These are phyloP conservation scores for Mycteria americana DNA, from an alignment of 2,797 vertebrate species.

Conservation along the genomic window DNA sequence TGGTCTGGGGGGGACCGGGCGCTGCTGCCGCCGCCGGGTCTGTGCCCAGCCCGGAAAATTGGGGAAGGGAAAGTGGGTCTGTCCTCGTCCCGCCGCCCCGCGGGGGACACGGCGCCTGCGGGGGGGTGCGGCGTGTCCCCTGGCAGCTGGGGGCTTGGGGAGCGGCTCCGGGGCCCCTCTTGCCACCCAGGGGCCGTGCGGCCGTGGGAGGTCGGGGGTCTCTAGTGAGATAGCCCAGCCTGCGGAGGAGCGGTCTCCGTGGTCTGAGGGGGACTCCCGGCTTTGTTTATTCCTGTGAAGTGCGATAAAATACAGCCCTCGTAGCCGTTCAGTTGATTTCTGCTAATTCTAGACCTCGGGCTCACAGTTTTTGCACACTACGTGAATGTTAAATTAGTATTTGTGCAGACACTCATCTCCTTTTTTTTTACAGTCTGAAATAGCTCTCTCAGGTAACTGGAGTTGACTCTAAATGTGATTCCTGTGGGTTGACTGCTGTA, in stretches of 20 bases:
- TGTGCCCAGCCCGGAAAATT: neutral
- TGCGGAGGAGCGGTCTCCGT: rapidly evolving
- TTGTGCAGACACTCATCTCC: neutral
- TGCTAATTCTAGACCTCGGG: neutral
- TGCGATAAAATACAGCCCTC: neutral
- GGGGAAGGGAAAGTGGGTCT: neutral
- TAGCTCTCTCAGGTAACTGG: neutral
- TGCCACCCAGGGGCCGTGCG: neutral
- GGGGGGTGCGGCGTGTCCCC: neutral
- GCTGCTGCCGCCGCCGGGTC: neutral
- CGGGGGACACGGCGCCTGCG: neutral
- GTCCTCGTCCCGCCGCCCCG: neutral
- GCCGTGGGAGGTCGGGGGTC: neutral
- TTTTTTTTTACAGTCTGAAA: neutral
- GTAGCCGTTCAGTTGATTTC: neutral
- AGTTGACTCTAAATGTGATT: neutral
- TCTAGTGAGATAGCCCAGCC: rapidly evolving
- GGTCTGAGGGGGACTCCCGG: neutral
- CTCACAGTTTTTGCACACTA: neutral
- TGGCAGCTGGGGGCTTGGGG: neutral
- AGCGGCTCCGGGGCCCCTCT: neutral
- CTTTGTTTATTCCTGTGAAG: neutral
- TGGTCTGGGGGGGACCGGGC: neutral
- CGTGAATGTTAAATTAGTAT: neutral
- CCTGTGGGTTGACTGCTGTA: neutral